Evolutionary conservation across 2,888 invertebrate species (phyloP), one percentile per base, ranked within the genome.

Genomic region (Drosophila infuscata): DNA sequence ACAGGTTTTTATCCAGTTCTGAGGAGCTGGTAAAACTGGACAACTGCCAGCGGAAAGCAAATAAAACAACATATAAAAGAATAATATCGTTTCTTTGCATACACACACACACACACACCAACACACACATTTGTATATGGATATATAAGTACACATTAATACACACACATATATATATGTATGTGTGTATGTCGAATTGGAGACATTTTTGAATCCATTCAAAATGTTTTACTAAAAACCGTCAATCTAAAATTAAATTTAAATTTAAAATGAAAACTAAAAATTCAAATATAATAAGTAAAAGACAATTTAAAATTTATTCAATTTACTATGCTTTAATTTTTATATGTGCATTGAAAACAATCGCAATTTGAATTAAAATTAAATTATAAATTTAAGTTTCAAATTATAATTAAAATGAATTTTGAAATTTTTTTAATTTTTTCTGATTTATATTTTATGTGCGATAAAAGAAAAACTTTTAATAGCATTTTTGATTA

Each of bases 1-100:
- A 87, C 83, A 83, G 87, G 83, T 87, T 83, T 83, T 83, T 80
- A 80, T 83, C 84, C 71, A 87, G 83, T 87, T 83, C 70, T 74
- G 76, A 46, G 63, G 58, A 75, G 71, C 83, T 83, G 71, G 81
- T 74, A 57, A 79, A 76, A 81, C 74, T 79, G 76, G 79, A 69
- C 76, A 79, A 74, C 64, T 35, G 62, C 48, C 36, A 72, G 46
- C 66, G 53, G 12, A 68, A 73, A 59, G 38, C 61, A 77, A 73
- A 76, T 60, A 52, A 66, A 48, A 53, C 33, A 59, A 72, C 71
- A 46, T 25, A 46, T 46, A 48, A 54, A 36, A 59, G 46, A 70
- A 70, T 57, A 33, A 38, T 9, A n/a, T 68, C 61, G 32, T 38
- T 46, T 66, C 29, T 38, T 36, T 54, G 32, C 17, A 30, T 38